Base-by-base conservation (phyloP, 2,113 vertebrate species). In the Grammomys surdaster region DNA sequence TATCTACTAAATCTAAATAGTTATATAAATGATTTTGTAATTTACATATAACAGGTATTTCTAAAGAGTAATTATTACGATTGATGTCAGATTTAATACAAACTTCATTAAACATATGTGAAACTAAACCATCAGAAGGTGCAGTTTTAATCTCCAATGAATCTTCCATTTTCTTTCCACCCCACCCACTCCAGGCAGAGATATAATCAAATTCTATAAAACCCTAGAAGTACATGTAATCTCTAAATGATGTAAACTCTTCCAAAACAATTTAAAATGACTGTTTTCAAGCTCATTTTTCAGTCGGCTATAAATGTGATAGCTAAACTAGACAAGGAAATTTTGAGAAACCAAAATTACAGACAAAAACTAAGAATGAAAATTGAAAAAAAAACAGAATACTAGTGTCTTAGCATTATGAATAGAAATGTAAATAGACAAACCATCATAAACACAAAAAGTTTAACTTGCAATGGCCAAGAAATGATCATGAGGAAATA, bases 221-320 rank as follows among this genome's bases (percentile, higher is more conserved):
- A 87, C 14, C 43, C 63, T 82, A 70, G 67, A 60, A 93, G 36
- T 87, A 77, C 8, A 40, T 16, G 5, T 70, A 72, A 94, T 92
- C n/a, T n/a, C 26, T 26, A 81, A 91, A 80, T 65, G 81, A 87
- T n/a, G 75, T 58, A 91, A 89, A 96, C 9, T 89, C 24, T 82
- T 91, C 58, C 51, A 72, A 33, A 87, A 33, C 33, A n/a, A 54
- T 43, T 20, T 65, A 75, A 75, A 46, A 3, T 82, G 6, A 73
- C 28, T 92, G 5, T 90, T 87, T 76, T 48, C 40, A 89, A 80
- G 48, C 3, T 77, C 54, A 31, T 43, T 91, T 70, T 94, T 80
- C 48, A 91, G 36, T 22, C 14, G 70, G 1, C 82, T 63, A 20
- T 28, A 54, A 43, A 31, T 95, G 7, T 85, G 22, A 88, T 31